Base-by-base conservation (phyloP, 2,797 vertebrate genomes). In the Oryzias sinensis region DNA sequence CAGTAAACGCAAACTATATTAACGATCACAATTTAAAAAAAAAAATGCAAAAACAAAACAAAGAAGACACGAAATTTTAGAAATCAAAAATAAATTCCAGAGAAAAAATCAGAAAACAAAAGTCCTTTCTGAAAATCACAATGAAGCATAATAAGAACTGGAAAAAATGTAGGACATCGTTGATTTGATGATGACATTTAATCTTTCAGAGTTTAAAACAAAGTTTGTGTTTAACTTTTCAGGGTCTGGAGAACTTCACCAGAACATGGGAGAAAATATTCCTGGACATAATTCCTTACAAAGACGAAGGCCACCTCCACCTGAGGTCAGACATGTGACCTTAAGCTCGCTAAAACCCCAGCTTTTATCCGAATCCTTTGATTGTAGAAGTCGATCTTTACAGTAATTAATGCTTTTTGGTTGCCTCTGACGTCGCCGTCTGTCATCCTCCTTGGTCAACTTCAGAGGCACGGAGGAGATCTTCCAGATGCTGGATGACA, bases 401-500 rank as follows among this genome's bases (percentile, higher is more conserved):
- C 27, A 29, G 1, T 6, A 6, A 29, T 29, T 7, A 29, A 0
- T 6, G 27, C 27, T 24, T 24, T 2, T 6, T 20, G 9, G 5
- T 2, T 46, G 8, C 9, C 7, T 22, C n/a, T 22, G 4, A n/a
- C 16, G 43, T 17, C 42, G 5, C 4, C n/a, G 16, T 16, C 42
- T 50, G 4, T 77, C 5, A 11, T n/a, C 5, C 13, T 24, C 3
- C 60, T 5, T 42, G 25, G 27, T 37, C 33, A 37, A 15, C 24
- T 27, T 6, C 80, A 96, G 95, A 68, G 84, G 89, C 7, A 94
- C 93, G 5, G 94, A 95, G 25, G 93, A 95, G 1, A 77, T 95
- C 22, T 93, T 96, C 78, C 94, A 93, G 82, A 87, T 85, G 0
- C 78, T 96, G 73, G 95, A 96, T 62, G 95, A 97, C 63, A 94